Base-by-base conservation (phyloP, 2,797 vertebrate genomes). In the Sebastes minor region DNA sequence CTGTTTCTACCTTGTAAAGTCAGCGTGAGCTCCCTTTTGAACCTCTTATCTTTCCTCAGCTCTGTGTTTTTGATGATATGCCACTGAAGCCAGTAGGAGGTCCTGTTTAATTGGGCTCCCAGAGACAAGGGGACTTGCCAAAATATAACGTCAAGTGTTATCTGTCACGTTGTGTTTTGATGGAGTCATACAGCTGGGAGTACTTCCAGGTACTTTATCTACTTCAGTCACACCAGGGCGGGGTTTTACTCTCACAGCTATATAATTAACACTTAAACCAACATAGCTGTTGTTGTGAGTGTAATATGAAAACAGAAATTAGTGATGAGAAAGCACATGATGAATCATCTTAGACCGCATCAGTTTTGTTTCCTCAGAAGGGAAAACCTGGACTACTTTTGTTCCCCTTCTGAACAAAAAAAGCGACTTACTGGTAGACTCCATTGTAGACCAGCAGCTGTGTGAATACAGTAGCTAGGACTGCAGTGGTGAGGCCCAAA, bases 381-480 rank as follows among this genome's bases (percentile, higher is more conserved):
- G 14, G 12, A 35, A 79, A 65, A n/a, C 14, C 2, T 9, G 11
- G 16, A 7, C 18, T 38, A 14, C 2, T 25, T 32, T 14, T 64
- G 9, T 33, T 68, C 18, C 16, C 4, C 8, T 32, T 52, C 42
- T 56, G n/a, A 9, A 28, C 8, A 14, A 6, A 8, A 16, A 22
- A 33, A 12, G 3, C 3, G 27, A 92, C 94, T 91, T 82, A 95
- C 94, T 95, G 98, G 94, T 99, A 99, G 84, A 99, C 97, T 59
- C 98, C 98, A 4, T 99, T 99, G 94, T 99, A 99, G 90, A 99
- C 98, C 55, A 99, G 95, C 78, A 99, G 95, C 94, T 99, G 99
- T 0, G 98, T 97, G 94, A 99, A 96, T 53, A 99, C 95, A 0
- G 98, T 99, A 55, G 99, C 99, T 11, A 99, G 95, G 91, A 99